A percentile compares a stretch with the other conserved stretches of the same genome.
Conservation (phyloP, 2,797 vertebrate species). For the Malurus splendens region DNA sequence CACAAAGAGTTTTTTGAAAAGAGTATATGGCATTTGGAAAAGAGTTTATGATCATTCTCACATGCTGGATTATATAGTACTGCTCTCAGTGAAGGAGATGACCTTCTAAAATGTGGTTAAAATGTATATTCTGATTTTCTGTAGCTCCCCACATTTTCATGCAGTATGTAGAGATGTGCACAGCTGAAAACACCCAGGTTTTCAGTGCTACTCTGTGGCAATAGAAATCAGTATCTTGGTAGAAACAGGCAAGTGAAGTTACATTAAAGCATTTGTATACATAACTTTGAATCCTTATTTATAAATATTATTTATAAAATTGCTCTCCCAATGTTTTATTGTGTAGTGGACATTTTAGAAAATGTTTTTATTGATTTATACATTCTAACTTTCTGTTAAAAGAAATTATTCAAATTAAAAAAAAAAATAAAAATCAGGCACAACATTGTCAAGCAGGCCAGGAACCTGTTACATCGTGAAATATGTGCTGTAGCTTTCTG, state of each 20-base stretch:
- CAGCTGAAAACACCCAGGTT: neutral
- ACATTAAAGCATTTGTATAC: neutral
- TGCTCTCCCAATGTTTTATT: neutral
- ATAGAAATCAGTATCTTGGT: neutral
- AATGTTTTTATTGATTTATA: neutral
- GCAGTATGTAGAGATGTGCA: neutral
- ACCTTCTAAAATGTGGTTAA: neutral
- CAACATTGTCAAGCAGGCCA: rapidly evolving
- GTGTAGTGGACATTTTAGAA: neutral
- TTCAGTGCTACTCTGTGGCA: neutral
- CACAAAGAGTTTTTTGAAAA: neutral
- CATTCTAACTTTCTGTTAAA: neutral
- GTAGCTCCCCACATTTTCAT: neutral
- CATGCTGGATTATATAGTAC: neutral
- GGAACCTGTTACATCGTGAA: neutral
- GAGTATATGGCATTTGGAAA: neutral
- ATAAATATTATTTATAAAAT: neutral
- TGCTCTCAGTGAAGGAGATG: neutral
- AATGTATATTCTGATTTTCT: neutral
- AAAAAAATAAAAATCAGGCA: neutral
- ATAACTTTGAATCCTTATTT: neutral
- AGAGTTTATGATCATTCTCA: neutral
- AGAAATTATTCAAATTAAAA: neutral
- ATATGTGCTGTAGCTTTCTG: neutral
- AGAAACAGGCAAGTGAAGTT: neutral